Conservation (phyloP, 2,113 vertebrate genomes). For the Cygnus buccinator region DNA sequence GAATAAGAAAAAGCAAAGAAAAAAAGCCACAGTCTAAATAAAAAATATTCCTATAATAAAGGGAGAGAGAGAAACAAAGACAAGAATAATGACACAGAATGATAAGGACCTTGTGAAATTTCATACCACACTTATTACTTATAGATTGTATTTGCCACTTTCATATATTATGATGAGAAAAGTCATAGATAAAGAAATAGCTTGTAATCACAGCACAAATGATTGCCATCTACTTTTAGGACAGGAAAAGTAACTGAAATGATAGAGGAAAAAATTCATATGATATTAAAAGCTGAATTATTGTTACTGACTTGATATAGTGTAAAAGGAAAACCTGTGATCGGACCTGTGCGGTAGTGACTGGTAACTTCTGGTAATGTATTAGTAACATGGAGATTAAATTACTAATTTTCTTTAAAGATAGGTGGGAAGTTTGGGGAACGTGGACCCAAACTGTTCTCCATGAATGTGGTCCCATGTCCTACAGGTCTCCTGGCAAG, state of each 20-base stretch:
- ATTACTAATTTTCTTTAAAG: constrained; percentile 17
- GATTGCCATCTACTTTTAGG: constrained; percentile 13
- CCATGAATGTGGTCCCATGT: not conserved
- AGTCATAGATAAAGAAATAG: not conserved
- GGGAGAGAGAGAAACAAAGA: not conserved
- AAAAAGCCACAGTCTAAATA: not conserved
- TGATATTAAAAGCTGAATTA: not conserved
- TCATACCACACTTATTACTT: not conserved
- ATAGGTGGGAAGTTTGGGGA: not conserved
- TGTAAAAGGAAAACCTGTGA: not conserved
- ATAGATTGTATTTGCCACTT: constrained; percentile 9
- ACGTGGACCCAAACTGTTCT: not conserved
- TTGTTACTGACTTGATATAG: constrained; percentile 11
- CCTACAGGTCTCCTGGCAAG: not conserved
- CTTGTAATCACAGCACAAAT: constrained; percentile 12
- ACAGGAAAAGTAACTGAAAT: not conserved
- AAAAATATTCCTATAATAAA: not conserved
- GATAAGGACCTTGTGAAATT: not conserved
- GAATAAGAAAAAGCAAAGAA: constrained; percentile 2
- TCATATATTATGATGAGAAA: constrained; percentile 5
- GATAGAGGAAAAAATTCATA: not conserved
- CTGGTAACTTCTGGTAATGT: not conserved
- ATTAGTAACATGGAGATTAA: not conserved
- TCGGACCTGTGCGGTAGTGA: not conserved
- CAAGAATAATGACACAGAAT: not conserved